Evolutionary conservation across 2,888 invertebrate species (phyloP).

Genomic region (Drosophila pseudotakahashii): DNA sequence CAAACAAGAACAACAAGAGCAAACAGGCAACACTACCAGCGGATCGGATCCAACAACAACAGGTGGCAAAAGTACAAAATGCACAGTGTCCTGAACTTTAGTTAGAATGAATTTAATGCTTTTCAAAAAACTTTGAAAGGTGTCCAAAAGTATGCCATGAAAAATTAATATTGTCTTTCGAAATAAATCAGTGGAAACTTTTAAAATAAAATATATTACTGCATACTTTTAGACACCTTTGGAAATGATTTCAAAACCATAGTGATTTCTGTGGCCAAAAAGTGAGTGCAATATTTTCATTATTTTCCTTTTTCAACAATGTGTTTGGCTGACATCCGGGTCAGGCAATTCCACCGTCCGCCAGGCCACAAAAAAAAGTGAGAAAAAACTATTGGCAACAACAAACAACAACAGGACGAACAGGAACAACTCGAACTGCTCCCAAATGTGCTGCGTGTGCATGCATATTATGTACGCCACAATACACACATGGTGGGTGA

Average conservation of each 20-base stretch:
- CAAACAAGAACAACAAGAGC: conserved; percentile 9
- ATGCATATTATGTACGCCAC: conserved; percentile 38
- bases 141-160: too few species aligned
- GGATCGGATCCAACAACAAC: conserved; percentile 37
- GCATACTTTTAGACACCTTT: too few species aligned
- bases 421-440: conserved; percentile 58
- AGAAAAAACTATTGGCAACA: conserved; percentile 4
- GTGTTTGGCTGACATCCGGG: conserved; percentile 26
- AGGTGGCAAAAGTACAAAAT: conserved; percentile 55
- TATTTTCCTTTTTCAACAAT: not conserved
- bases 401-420: conserved; percentile 26
- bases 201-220: too few species aligned
- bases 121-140: too few species aligned
- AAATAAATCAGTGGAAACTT: too few species aligned
- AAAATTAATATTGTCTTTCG: too few species aligned
- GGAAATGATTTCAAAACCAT: too few species aligned
- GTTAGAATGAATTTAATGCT: too few species aligned
- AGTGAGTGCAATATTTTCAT: too few species aligned
- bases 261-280: not conserved
- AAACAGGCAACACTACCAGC: conserved; percentile 11
- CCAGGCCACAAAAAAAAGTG: conserved; percentile 15
- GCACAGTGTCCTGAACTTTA: conserved; percentile 20
- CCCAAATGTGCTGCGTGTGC: conserved; percentile 74
- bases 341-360: conserved; percentile 21
- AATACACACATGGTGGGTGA: too few species aligned